These are phyloP conservation scores for Syngnathoides biaculeatus DNA, from an alignment of 2,113 vertebrate genomes.

Conservation along the genomic window DNA sequence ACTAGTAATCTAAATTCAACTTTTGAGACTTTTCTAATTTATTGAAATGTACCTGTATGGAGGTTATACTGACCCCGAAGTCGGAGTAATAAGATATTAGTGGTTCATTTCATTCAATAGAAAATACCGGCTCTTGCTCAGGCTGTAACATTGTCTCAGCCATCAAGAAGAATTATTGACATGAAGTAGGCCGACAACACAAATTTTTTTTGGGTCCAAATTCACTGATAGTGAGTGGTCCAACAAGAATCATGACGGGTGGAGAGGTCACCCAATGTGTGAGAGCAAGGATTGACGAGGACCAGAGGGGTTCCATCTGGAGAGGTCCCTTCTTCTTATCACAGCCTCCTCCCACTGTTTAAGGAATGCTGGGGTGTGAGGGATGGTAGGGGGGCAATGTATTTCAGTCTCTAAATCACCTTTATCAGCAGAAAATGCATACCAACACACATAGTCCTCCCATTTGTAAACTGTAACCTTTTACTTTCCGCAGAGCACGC, in stretches of 20 bases:
- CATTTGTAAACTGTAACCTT: background rate
- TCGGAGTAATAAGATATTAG: background rate
- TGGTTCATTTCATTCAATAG: background rate
- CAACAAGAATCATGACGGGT: constrained; percentile 1
- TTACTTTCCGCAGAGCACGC: background rate
- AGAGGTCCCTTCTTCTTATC: constrained; percentile 46
- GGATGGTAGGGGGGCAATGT: constrained; percentile 19
- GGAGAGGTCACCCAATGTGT: constrained; percentile 19
- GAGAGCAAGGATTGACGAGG: constrained; percentile 30
- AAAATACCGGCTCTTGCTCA: background rate
- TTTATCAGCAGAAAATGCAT: constrained; percentile 20
- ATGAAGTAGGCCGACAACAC: background rate
- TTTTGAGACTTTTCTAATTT: no score
- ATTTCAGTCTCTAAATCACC: constrained; percentile 17
- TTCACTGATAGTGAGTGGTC: no score
- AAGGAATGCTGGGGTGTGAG: constrained; percentile 46
- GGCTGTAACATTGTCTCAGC: background rate
- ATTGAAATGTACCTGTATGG: no score
- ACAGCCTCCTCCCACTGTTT: constrained; percentile 47
- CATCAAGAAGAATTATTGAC: background rate
- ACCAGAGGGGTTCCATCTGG: constrained; percentile 40
- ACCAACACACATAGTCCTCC: constrained; percentile 8
- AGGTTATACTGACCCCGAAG: no score
- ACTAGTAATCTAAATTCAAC: no score
- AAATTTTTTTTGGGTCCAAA: constrained; percentile 20